Evolutionary conservation across 2,888 invertebrate species (phyloP).

Genomic region (Sarcophaga caerulescens): DNA sequence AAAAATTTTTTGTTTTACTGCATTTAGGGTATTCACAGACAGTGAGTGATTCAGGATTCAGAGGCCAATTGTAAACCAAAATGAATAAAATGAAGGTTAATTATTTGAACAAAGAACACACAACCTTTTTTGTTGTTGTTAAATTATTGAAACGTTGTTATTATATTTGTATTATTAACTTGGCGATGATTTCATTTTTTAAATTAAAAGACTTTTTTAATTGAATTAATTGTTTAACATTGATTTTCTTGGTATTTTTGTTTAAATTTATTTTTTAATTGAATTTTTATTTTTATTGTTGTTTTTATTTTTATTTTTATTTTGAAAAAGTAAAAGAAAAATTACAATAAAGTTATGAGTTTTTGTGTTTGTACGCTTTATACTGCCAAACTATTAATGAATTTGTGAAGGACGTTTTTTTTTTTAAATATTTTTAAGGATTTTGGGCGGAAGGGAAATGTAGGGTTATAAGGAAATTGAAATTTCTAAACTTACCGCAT

Average conservation of each 20-base stretch:
- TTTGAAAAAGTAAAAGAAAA: no score
- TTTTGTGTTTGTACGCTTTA: slow-evolving; percentile 62
- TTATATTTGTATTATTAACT: no score
- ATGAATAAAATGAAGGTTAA: slow-evolving; percentile 76
- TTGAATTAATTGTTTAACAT: slow-evolving; percentile 33
- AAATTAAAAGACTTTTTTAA: slow-evolving; percentile 5
- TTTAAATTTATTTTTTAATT: no score
- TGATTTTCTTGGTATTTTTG: slow-evolving; percentile 15
- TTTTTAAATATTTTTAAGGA: neutral
- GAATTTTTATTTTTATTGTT: slow-evolving; percentile 20
- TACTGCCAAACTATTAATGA: slow-evolving; percentile 69
- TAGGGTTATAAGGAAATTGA: neutral
- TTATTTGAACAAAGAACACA: slow-evolving; percentile 45
- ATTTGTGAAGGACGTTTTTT: slow-evolving; percentile 12
- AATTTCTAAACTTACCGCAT: slow-evolving; percentile 88
- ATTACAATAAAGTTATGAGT: slow-evolving; percentile 60
- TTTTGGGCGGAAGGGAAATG: neutral
- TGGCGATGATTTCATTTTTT: neutral
- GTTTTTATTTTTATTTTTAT: neutral
- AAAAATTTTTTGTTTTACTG: neutral
- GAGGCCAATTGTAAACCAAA: slow-evolving; percentile 72
- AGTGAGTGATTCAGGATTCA: neutral
- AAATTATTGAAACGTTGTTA: neutral
- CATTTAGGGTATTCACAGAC: neutral
- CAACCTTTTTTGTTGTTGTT: slow-evolving; percentile 40